Base-by-base conservation (phyloP, 2,888 invertebrate species). In the Salpingus planirostris region DNA sequence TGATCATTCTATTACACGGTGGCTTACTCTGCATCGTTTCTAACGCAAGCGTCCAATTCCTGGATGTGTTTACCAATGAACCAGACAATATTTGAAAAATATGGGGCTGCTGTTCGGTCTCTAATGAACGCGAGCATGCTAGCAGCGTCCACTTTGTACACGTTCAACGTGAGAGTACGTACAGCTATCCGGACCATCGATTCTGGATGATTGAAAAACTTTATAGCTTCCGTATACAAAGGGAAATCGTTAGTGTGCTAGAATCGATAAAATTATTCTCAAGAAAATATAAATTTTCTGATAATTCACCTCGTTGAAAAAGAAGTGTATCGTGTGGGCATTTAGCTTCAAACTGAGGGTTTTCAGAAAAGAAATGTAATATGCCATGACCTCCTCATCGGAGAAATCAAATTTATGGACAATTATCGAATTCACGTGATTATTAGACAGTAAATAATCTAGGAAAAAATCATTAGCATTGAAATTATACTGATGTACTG, bases 341-440 rank as follows among this genome's bases (percentile, higher is more conserved):
- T 98, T 98, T 29, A 99, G 70, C 68, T 98, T 98, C 33, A 99
- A 71, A 51, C 97, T 98, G 31, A 99, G 70, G 0, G 97, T 98
- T 68, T 99, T 99, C 47, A 99, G 69, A 65, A 99, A 99, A 28
- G 97, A 93, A 60, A 99, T 98, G 66, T 98, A 99, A 66, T 99
- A 99, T 2, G 97, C 96, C 93, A 97, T 95, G 27, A 97, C 96
- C 73, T 99, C 98, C 67, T 99, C 98, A 66, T 99, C 97, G 2
- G 92, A 92, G 62, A 99, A 95, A 67, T 99, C 97, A 73, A 99
- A 98, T 67, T 95, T 95, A 68, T 98, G 97, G 31, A 95, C 91
- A 61, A 99, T 98, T 59, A 99, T 98, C 27, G 92, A 93, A 68
- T 99, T 99, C 21, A 99, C 96, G 69, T 98, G 97, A 65, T 99